A percentile compares a stretch with the other conserved stretches of the same genome.
These are phyloP conservation scores for Spodoptera litura DNA, from an alignment of 1,140 invertebrate genomes.

Conservation along the genomic window DNA sequence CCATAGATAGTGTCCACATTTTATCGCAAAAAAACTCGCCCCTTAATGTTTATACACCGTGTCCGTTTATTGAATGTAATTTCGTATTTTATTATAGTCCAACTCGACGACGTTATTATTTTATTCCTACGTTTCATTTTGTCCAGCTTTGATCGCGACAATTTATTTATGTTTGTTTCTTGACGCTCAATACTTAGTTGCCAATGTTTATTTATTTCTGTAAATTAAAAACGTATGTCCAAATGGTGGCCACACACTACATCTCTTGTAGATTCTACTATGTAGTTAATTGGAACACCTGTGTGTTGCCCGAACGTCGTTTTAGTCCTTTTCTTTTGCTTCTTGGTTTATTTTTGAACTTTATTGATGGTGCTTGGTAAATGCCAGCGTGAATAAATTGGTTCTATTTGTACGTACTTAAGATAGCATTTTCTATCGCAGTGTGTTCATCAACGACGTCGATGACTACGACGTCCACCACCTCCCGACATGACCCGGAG, in stretches of 20 bases:
- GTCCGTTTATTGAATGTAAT: conserved; percentile 41
- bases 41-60: conserved; percentile 39
- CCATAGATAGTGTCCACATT: conserved; percentile 41
- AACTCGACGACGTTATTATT: conserved; percentile 8
- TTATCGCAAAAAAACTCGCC: conserved; percentile 41
- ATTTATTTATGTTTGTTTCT: conserved; percentile 27
- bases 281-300: too few relatives aligned
- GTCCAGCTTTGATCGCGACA: background rate
- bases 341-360: too few relatives aligned
- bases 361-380: too few relatives aligned
- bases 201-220: background rate
- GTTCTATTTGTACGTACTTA: background rate
- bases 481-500: conserved; percentile 97
- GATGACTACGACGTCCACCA: conserved; percentile 87
- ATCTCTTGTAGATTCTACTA: too few relatives aligned
- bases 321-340: too few relatives aligned
- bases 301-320: too few relatives aligned
- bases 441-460: conserved; percentile 96
- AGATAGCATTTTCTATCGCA: conserved; percentile 71
- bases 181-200: background rate
- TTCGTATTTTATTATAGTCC: conserved; percentile 27
- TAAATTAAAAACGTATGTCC: too few relatives aligned
- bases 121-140: conserved; percentile 23
- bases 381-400: too few relatives aligned
- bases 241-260: too few relatives aligned